These are phyloP conservation scores for Dromius quadrimaculatus DNA, from an alignment of 2,888 invertebrate species.

Conservation along the genomic window DNA sequence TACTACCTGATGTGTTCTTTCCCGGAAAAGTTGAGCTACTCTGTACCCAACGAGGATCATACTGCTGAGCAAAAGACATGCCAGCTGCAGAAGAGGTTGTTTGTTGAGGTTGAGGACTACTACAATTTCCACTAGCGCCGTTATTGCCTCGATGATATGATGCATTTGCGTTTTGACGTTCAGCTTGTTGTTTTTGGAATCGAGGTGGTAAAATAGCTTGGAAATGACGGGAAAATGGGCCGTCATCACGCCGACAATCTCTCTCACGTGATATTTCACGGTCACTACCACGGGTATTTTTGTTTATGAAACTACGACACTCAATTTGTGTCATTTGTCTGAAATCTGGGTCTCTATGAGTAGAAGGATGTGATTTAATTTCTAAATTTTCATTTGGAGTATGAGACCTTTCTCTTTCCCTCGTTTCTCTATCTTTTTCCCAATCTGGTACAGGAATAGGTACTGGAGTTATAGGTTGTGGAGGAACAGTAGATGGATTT, in stretches of 20 bases:
- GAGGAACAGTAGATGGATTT: conserved; percentile 64
- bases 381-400: conserved; percentile 57
- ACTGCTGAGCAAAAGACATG: conserved; percentile 59
- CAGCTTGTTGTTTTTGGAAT: conserved; percentile 83
- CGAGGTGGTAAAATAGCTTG: conserved; percentile 88
- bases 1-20: conserved; percentile 29
- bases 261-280: conserved; percentile 53
- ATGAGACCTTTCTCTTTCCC: conserved; percentile 62
- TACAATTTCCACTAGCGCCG: conserved; percentile 11
- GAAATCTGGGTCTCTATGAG: conserved; percentile 57
- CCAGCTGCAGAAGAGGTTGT: conserved; percentile 46
- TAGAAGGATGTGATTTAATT: conserved; percentile 56
- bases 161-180: conserved; percentile 59
- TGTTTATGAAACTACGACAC: conserved; percentile 63
- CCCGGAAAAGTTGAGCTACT: conserved; percentile 44
- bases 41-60: conserved; percentile 59
- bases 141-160: conserved; percentile 49
- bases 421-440: conserved; percentile 67
- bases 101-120: conserved; percentile 47
- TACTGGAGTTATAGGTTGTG: conserved; percentile 66
- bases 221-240: conserved; percentile 79
- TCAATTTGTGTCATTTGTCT: conserved; percentile 66
- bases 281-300: conserved; percentile 57
- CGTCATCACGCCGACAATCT: conserved; percentile 70
- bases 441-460: conserved; percentile 70